Evolutionary conservation across 2,888 invertebrate genomes (phyloP), one percentile per base, ranked within the genome.

Genomic region (Orthonevra nobilis): DNA sequence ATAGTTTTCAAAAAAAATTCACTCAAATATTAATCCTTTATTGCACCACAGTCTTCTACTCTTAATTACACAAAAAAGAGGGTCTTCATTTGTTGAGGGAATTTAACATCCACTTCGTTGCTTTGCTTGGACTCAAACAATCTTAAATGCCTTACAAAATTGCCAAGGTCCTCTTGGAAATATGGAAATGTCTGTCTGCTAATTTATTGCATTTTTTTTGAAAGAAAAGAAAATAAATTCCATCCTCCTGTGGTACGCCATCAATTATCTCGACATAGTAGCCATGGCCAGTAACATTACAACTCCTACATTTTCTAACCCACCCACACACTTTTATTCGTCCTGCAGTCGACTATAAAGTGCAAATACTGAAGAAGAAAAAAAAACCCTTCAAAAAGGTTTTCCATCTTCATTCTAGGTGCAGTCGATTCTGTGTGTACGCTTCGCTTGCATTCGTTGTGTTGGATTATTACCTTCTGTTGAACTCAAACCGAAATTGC

Each of bases 251-350:
- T 40, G 54, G 30, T 36, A 10, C 28, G 23, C 50, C 42, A 58
- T 73, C 73, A 73, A 73, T 73, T 73, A 64, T 58, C 28, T 40
- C n/a, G 1, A 2, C 14, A n/a, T n/a, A 14, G 12, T 44, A 28
- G 54, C 54, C 28, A 23, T 46, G 38, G 38, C 56, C 64, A 56
- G 56, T 20, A 48, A n/a, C n/a, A n/a, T n/a, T n/a, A n/a, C n/a
- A n/a, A n/a, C n/a, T n/a, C n/a, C n/a, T n/a, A n/a, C n/a, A n/a
- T n/a, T n/a, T n/a, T n/a, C 38, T 15, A 48, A 17, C 6, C 14
- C 15, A 46, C 2, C 10, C n/a, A n/a, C n/a, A n/a, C 15, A 1
- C 26, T 40, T 40, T 23, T 26, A 17, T 17, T 5, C 20, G 12
- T 38, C 10, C 38, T 56, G 14, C 30, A 50, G 14, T 28, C 28